Evolutionary conservation across 2,797 vertebrate species (phyloP).

Genomic region (Lycodopsis pacificus): DNA sequence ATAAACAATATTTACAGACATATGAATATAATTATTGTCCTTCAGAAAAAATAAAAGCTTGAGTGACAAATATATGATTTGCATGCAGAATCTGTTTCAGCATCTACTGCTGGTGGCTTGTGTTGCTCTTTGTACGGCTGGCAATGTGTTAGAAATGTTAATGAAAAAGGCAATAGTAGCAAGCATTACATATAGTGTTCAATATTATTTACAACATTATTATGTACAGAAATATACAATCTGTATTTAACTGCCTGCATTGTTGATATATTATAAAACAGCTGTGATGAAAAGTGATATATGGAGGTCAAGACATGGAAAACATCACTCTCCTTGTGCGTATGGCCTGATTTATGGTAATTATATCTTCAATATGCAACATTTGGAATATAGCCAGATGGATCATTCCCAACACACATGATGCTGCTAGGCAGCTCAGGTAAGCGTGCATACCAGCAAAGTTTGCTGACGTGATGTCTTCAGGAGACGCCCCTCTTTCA

Average conservation of each 20-base stretch:
- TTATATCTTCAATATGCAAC: not conserved
- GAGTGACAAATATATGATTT: constrained; percentile 39
- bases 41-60: constrained; percentile 34
- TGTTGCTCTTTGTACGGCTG: constrained; percentile 20
- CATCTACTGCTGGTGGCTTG: constrained; percentile 29
- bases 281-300: not conserved
- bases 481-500: not conserved
- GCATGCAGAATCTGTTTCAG: constrained; percentile 45
- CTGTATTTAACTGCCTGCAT: constrained; percentile 31
- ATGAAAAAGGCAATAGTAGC: constrained; percentile 41
- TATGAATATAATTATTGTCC: constrained; percentile 25
- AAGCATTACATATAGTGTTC: constrained; percentile 40
- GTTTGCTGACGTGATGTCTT: not conserved
- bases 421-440: not conserved
- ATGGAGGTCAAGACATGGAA: constrained; percentile 1
- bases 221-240: constrained; percentile 76
- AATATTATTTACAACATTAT: constrained; percentile 70
- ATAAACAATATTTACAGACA: constrained; percentile 70
- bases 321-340: not conserved
- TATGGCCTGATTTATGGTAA: not conserved
- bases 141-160: constrained; percentile 43
- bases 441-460: not conserved
- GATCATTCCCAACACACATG: not conserved
- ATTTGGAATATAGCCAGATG: not conserved
- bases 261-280: constrained; percentile 9